Conservation (phyloP, 2,888 invertebrate genomes). For the Ectropis crepuscularia region DNA sequence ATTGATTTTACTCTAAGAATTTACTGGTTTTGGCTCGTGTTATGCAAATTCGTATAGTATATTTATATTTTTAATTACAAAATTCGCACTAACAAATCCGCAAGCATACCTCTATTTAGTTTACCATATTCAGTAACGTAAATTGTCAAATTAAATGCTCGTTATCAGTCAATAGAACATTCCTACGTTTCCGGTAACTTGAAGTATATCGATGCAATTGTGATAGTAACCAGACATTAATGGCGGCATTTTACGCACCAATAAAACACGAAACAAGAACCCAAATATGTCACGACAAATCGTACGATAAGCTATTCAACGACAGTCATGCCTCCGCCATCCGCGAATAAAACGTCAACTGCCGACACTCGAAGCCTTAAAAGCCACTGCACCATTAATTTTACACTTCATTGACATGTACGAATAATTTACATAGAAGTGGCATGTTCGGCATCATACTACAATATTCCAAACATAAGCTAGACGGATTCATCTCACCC, state of each 20-base stretch:
- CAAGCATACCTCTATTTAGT: too few species aligned
- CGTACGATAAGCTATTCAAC: constrained; percentile 50
- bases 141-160: background rate
- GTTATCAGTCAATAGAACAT: constrained; percentile 1
- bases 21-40: too few species aligned
- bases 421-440: too few species aligned
- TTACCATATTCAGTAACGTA: too few species aligned
- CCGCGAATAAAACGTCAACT: constrained; percentile 54
- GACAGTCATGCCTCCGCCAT: constrained; percentile 45
- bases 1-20: too few species aligned
- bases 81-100: too few species aligned
- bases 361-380: constrained; percentile 47
- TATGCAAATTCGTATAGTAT: too few species aligned
- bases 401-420: constrained; percentile 50
- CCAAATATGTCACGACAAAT: constrained; percentile 55
- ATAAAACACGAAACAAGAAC: constrained; percentile 35
- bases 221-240: constrained; percentile 23
- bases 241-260: constrained; percentile 28
- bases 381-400: constrained; percentile 63
- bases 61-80: too few species aligned
- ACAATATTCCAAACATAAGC: background rate
- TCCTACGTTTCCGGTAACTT: constrained; percentile 14
- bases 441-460: too few species aligned
- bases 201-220: constrained; percentile 12
- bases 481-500: constrained; percentile 26